Evolutionary conservation across 2,797 vertebrate genomes (phyloP).

Genomic region (Mus minutoides): DNA sequence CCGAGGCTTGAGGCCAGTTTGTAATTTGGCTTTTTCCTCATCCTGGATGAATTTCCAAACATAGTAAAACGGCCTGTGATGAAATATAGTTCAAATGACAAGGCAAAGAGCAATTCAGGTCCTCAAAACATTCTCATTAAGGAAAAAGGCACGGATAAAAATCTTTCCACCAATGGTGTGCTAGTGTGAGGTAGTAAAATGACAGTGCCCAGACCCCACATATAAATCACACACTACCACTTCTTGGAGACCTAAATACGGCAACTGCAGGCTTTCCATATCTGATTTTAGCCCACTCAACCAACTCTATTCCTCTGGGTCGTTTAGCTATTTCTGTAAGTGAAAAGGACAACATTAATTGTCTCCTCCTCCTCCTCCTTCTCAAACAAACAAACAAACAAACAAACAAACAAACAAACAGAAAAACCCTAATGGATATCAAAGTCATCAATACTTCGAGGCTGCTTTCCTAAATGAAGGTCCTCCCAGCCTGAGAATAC

Average conservation of each 20-base stretch:
- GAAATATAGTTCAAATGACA: conserved; percentile 58
- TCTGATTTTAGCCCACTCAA: background rate
- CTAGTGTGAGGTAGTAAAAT: background rate
- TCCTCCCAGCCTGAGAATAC: background rate
- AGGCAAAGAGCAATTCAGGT: conserved; percentile 55
- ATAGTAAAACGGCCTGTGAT: background rate
- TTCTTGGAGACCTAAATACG: background rate
- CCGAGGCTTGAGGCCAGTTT: background rate
- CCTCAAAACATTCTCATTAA: conserved; percentile 40
- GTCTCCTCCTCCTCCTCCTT: background rate
- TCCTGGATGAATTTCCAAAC: conserved; percentile 54
- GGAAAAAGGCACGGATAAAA: conserved; percentile 5
- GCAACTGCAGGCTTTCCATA: background rate
- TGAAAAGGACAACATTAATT: background rate
- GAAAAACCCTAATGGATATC: background rate
- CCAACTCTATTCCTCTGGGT: background rate
- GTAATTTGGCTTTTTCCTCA: conserved; percentile 18
- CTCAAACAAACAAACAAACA: no score
- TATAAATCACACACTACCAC: background rate
- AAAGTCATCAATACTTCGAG: background rate
- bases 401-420: background rate
- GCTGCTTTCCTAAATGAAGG: background rate
- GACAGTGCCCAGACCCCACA: background rate
- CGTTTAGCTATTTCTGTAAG: background rate
- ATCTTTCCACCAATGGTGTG: background rate